Evolutionary conservation across 2,888 invertebrate species (phyloP), one percentile per base, ranked within the genome.

Genomic region (Cerastis leucographa): DNA sequence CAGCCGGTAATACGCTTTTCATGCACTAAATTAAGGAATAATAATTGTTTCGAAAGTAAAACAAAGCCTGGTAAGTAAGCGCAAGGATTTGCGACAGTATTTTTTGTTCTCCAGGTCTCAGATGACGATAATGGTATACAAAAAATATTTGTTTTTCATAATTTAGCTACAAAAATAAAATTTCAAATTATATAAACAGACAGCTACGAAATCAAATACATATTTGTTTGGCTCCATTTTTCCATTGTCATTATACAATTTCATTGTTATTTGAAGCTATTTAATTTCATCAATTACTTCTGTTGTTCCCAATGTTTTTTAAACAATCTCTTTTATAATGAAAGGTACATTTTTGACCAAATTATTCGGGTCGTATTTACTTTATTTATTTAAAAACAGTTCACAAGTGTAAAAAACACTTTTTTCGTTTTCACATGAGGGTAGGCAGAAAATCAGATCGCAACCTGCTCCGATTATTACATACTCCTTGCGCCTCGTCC

Each of bases 281-380:
- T 74, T 44, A 2, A 61, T 66, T 69, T 66, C n/a, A 75, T 69
- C 61, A 54, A 61, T 80, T 54, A 70, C 8, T 51, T 80, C 25
- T 51, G 49, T 51, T 51, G 35, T 51, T 59, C 19, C 44, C 35
- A 12, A 29, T 68, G 19, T 51, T 64, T 56, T 25, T 51, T 7
- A 44, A 19, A 46, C 51, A 35, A 59, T 14, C 12, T 74, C 14
- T 64, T 4, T 61, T 29, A 7, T 25, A 40, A 51, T 51, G 17
- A 51, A 69, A 72, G 29, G 17, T 42, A 78, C 17, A 78, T 6
- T 35, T 51, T 61, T 12, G 1, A n/a, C 8, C 7, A 35, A 25
- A 62, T 25, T 2, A 22, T 44, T 67, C 8, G 19, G 29, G 19
- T 14, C 9, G 5, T n/a, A 29, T 49, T 72, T 44, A 12, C 4